These are phyloP conservation scores for Drosophila multiciliata DNA, from an alignment of 2,888 invertebrate genomes.

Conservation along the genomic window DNA sequence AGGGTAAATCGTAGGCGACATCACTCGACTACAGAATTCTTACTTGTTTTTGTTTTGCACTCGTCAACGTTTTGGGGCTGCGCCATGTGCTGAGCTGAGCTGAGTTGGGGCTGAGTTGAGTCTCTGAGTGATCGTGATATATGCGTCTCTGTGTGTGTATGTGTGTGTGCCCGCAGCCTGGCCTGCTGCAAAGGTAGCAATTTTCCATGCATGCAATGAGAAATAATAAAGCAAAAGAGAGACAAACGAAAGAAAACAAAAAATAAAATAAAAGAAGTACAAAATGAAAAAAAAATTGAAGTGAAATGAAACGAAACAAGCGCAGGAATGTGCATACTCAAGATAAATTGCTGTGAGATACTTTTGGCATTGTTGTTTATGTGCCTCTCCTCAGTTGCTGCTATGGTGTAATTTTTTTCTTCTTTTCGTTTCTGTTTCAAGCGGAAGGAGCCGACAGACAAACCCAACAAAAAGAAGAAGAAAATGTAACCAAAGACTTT, in stretches of 20 bases:
- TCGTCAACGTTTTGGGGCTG: slow-evolving; percentile 43
- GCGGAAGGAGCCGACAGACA: slow-evolving; percentile 54
- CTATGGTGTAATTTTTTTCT: slow-evolving; percentile 1
- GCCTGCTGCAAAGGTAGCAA: slow-evolving; percentile 82
- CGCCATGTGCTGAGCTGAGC: slow-evolving; percentile 64
- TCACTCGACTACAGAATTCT: no score
- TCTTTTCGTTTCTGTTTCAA: slow-evolving; percentile 30
- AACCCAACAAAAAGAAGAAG: slow-evolving; percentile 11
- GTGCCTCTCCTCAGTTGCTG: slow-evolving; percentile 26
- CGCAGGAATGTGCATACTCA: slow-evolving; percentile 79
- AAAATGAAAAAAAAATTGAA: slow-evolving; percentile 32
- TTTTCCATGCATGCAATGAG: slow-evolving; percentile 76
- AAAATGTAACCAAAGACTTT: slow-evolving; percentile 28
- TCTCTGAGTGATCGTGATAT: slow-evolving; percentile 77
- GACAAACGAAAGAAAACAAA: slow-evolving; percentile 13
- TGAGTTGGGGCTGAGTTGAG: slow-evolving; percentile 52
- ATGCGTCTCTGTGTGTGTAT: slow-evolving; percentile 57
- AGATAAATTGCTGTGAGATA: slow-evolving; percentile 75
- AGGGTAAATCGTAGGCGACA: no score
- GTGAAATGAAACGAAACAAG: slow-evolving; percentile 74
- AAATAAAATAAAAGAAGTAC: not conserved
- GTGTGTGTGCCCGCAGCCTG: slow-evolving; percentile 61
- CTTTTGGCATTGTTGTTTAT: slow-evolving; percentile 60
- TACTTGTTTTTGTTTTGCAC: slow-evolving; percentile 46
- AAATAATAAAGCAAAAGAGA: slow-evolving; percentile 62